Base-by-base conservation (phyloP, 2,113 vertebrate species). In the Guaruba guarouba region DNA sequence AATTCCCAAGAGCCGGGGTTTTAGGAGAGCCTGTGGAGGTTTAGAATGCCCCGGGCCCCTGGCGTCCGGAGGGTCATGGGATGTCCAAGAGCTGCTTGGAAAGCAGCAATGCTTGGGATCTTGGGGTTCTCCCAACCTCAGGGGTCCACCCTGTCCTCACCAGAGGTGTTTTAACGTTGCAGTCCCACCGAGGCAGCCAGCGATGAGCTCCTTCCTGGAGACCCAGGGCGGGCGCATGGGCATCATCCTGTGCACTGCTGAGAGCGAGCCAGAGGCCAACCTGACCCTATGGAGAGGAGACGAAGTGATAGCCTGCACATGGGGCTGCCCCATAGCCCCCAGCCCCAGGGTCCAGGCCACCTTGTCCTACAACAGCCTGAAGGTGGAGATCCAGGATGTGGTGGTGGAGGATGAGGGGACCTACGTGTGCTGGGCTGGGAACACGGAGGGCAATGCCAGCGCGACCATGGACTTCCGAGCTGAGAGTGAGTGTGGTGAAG, bases 181-280 rank as follows among this genome's bases (percentile, higher is more conserved):
- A 98, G 98, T 97, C 12, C 51, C 97, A 9, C 98, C 98, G 0
- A 94, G 96, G 48, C 91, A 55, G 17, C 96, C 89, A 0, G 74
- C 17, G 5, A 66, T 98, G 93, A 97, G 79, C 48, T 91, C 97
- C 16, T 85, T 98, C 61, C 92, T 98, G 78, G 95, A 98, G 79
- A 92, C 63, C 5, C 97, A 22, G 57, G 92, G 94, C 0, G 82
- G 92, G 11, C 92, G 44, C 11, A 22, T 96, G 69, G 98, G 97
- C 35, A 64, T 97, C 75, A 88, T 98, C 48, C 88, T 96, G 63
- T 98, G 98, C 95, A 88, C 10, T 0, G 97, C 95, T 1, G 96
- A 97, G 85, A 98, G 98, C 1, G 98, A 98, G 8, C 98, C 98
- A 1, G 95, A 95, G 4, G 92, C 98, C 41, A 95, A 46, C 68